phyloP scores from a whole-genome alignment of 2,888 invertebrate genomes.

The Meliscaeva auricollis region DNA sequence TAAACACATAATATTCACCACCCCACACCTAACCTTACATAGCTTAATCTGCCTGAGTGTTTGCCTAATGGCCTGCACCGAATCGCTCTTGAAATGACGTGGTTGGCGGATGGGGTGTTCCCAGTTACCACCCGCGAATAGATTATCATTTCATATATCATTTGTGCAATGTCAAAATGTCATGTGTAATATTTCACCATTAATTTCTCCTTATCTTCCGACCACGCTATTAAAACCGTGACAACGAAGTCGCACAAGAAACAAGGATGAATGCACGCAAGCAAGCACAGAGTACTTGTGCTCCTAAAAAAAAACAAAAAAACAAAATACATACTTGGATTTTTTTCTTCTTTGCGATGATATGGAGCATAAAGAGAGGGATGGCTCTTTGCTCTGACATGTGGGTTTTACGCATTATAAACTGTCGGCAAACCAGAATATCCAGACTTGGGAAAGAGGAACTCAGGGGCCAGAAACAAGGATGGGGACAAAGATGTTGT shows the following conservation, averaged over 20 bases:
- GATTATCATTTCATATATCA: slow-evolving; percentile 76
- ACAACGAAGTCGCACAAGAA: slow-evolving; percentile 65
- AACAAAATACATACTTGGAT: slow-evolving; percentile 27
- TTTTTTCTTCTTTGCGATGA: slow-evolving; percentile 51
- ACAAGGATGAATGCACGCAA: slow-evolving; percentile 65
- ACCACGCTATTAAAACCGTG: slow-evolving; percentile 74
- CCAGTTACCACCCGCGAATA: slow-evolving; percentile 55
- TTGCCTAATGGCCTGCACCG: slow-evolving; percentile 50
- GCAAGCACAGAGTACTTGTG: slow-evolving; percentile 13
- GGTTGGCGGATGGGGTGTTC: too few relatives aligned
- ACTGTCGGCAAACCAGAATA: slow-evolving; percentile 52
- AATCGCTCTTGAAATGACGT: background rate
- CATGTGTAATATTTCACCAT: slow-evolving; percentile 76
- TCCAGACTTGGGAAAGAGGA: slow-evolving; percentile 19
- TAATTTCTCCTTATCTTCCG: slow-evolving; percentile 74
- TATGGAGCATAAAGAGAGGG: slow-evolving; percentile 45
- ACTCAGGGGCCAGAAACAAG: slow-evolving; percentile 30
- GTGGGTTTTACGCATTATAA: slow-evolving; percentile 75
- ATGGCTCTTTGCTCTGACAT: slow-evolving; percentile 67
- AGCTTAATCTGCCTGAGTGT: slow-evolving; percentile 18
- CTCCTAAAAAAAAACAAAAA: background rate
- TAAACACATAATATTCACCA: slow-evolving; percentile 7
- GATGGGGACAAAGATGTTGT: slow-evolving; percentile 35
- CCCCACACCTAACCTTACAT: background rate
- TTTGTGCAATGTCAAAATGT: slow-evolving; percentile 75